Evolutionary conservation across 2,888 invertebrate species (phyloP).

Genomic region (Eumerus sabulonum): DNA sequence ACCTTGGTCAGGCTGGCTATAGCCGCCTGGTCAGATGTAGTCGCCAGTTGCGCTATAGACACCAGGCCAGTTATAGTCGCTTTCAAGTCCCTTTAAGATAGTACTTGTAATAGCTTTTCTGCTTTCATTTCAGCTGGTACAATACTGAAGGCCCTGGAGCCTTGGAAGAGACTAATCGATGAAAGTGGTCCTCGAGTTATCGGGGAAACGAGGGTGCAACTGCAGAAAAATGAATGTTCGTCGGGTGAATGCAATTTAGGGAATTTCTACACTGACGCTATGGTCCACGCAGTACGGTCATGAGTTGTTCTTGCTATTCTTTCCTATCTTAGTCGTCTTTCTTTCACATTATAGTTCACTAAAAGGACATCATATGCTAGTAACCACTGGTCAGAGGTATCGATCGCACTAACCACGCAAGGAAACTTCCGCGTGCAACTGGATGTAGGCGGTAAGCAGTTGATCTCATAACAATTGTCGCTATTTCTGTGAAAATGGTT

Average conservation of each 20-base stretch:
- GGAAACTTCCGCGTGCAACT: conserved; percentile 85
- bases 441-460: conserved; percentile 80
- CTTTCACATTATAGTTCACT: conserved; percentile 28
- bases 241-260: conserved; percentile 72
- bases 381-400: conserved; percentile 82
- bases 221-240: conserved; percentile 81
- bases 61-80: no score
- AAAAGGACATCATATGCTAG: conserved; percentile 71
- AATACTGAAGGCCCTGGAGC: conserved; percentile 81
- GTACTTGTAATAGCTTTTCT: no score
- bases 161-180: conserved; percentile 81
- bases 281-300: conserved; percentile 56
- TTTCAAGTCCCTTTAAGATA: no score
- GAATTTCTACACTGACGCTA: conserved; percentile 62
- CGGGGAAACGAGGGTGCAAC: conserved; percentile 81
- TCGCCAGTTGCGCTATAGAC: no score
- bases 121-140: conserved; percentile 18
- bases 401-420: conserved; percentile 83
- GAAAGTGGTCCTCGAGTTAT: conserved; percentile 80
- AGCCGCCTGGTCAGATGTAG: no score
- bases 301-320: background rate
- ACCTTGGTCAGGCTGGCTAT: no score
- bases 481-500: background rate
- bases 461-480: background rate
- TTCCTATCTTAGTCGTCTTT: background rate